A percentile compares a stretch with the other conserved stretches of the same genome.
Conservation (phyloP, 1,140 invertebrate species). For the Glossosoma conforme region DNA sequence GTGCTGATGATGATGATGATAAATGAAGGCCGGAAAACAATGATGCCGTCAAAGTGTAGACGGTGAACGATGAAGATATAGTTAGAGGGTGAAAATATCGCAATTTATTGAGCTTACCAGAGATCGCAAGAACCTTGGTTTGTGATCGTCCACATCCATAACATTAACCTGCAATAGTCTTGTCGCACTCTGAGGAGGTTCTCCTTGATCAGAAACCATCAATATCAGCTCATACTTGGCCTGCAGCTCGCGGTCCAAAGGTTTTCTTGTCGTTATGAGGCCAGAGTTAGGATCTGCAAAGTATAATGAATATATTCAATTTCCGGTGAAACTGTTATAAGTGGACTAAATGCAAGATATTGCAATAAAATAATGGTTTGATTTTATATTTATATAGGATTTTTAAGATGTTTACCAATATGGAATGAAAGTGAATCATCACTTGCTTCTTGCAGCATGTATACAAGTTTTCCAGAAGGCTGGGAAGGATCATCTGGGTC, state of each 20-base stretch:
- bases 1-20: no score
- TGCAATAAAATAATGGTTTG: not conserved
- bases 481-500: slow-evolving; percentile 74
- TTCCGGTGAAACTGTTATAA: not conserved
- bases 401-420: slow-evolving; percentile 56
- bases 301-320: slow-evolving; percentile 5
- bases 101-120: slow-evolving; percentile 45
- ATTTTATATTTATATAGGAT: not conserved
- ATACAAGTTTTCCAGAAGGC: slow-evolving; percentile 67
- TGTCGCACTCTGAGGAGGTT: slow-evolving; percentile 69
- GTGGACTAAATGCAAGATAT: slow-evolving; percentile 8
- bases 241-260: slow-evolving; percentile 67
- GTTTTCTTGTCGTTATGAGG: slow-evolving; percentile 62
- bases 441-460: slow-evolving; percentile 66
- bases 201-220: slow-evolving; percentile 68
- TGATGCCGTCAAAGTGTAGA: no score
- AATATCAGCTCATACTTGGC: slow-evolving; percentile 69
- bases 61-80: no score
- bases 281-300: slow-evolving; percentile 58
- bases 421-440: slow-evolving; percentile 60
- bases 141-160: slow-evolving; percentile 74
- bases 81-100: not conserved
- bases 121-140: slow-evolving; percentile 65
- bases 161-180: slow-evolving; percentile 64
- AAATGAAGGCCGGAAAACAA: no score